phyloP scores from a whole-genome alignment of 2,113 vertebrate species.

The Stigmatopora nigra region DNA sequence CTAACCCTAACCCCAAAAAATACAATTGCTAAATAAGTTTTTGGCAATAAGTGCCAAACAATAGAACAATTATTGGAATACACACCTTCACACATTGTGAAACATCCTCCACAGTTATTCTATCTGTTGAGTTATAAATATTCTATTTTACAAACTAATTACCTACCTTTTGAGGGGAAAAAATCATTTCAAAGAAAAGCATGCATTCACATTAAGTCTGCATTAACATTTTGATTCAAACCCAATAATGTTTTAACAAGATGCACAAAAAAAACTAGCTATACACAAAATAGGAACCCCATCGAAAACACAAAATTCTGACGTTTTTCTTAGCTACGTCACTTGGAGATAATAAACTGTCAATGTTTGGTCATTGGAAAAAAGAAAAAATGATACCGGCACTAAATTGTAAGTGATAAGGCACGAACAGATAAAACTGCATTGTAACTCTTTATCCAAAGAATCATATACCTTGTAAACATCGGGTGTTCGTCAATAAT shows the following conservation, averaged over 20 bases:
- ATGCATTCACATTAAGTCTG: background rate
- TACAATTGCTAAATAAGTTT: background rate
- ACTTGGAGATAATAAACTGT: background rate
- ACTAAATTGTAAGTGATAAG: background rate
- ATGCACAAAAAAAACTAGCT: background rate
- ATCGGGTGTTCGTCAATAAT: background rate
- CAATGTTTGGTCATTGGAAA: constrained; percentile 1
- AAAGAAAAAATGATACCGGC: background rate
- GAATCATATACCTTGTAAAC: constrained; percentile 1
- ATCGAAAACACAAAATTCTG: background rate
- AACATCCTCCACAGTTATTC: background rate
- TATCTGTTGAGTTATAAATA: constrained; percentile 1
- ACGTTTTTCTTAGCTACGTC: background rate
- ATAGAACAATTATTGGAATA: background rate
- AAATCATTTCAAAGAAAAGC: background rate
- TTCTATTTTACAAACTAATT: background rate
- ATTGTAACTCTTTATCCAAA: background rate
- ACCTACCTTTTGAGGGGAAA: background rate
- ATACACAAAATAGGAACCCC: background rate
- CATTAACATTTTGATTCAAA: background rate
- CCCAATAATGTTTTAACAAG: background rate
- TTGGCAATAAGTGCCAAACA: background rate
- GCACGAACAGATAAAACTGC: background rate
- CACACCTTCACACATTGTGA: constrained; percentile 1
- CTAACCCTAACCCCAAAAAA: too few relatives aligned